Evolutionary conservation across 2,797 vertebrate species (phyloP).

Genomic region (Eulemur coronatus): DNA sequence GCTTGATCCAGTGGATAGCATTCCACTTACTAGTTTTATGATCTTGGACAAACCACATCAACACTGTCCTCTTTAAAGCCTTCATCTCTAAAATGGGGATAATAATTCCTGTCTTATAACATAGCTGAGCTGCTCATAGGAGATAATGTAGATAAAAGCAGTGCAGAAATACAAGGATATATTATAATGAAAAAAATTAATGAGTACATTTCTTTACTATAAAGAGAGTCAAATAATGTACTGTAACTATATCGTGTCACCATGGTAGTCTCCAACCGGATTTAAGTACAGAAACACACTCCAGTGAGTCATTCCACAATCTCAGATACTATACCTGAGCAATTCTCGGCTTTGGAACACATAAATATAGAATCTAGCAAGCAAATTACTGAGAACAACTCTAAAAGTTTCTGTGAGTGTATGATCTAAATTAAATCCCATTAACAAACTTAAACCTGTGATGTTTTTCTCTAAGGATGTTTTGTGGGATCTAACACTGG

Average conservation of each 20-base stretch:
- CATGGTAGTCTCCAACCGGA: neutral
- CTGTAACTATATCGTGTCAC: neutral
- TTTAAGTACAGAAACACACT: neutral
- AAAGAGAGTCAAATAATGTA: neutral
- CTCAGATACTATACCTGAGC: neutral
- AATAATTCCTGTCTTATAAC: neutral
- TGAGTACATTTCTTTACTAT: neutral
- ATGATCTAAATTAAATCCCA: neutral
- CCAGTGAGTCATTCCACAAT: neutral
- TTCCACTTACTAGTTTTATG: constrained; percentile 24
- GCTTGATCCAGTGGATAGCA: neutral
- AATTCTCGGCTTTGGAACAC: neutral
- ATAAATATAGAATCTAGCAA: neutral
- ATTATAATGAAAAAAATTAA: constrained; percentile 17
- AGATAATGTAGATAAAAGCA: neutral
- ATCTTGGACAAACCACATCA: neutral
- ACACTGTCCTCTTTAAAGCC: neutral
- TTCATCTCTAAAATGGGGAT: constrained; percentile 55
- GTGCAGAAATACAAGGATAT: neutral
- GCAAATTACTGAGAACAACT: neutral
- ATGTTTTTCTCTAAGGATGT: neutral
- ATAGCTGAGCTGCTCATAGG: neutral
- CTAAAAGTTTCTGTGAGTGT: neutral
- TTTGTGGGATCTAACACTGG: neutral
- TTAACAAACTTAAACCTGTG: neutral